Percentiles rank a stretch among this genome's conserved stretches.
These are phyloP conservation scores for Ceratitis capitata DNA, from an alignment of 1,140 invertebrate species.

Conservation along the genomic window DNA sequence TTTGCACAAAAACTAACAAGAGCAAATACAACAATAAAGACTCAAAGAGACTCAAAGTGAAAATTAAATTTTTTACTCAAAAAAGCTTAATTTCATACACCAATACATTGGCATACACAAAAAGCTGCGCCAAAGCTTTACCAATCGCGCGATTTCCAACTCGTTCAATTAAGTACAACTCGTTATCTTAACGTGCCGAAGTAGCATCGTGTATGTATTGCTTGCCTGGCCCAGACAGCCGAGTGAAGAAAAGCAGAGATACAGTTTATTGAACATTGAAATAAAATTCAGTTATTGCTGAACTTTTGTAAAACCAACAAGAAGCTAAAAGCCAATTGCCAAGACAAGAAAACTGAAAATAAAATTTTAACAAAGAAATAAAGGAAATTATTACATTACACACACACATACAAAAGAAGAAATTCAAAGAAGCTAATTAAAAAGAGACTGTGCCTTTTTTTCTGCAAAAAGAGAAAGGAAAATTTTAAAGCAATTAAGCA, in stretches of 20 bases:
- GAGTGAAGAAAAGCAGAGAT: neutral
- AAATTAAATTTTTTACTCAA: neutral
- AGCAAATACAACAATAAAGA: neutral
- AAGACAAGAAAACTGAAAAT: neutral
- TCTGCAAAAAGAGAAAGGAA: neutral
- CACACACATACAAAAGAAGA: too few relatives aligned
- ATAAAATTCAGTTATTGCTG: constrained; percentile 58
- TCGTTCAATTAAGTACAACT: neutral
- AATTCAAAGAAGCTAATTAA: constrained; percentile 25
- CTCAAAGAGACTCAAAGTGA: constrained; percentile 34
- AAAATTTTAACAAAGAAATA: constrained; percentile 33
- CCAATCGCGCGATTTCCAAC: neutral
- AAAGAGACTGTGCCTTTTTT: constrained; percentile 45
- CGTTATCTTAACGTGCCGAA: neutral
- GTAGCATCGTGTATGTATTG: neutral
- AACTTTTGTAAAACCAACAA: constrained; percentile 53
- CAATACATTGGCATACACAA: neutral
- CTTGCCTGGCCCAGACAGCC: neutral
- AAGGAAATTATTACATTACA: neutral
- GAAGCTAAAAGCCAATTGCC: constrained; percentile 18
- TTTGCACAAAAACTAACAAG: constrained; percentile 2
- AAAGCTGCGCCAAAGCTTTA: neutral
- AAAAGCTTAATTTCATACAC: neutral
- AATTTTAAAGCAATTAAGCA: constrained; percentile 5
- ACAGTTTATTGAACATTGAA: constrained; percentile 32